Evolutionary conservation across 2,797 vertebrate species (phyloP), one percentile per base, ranked within the genome.

Genomic region (Lagodon rhomboides): DNA sequence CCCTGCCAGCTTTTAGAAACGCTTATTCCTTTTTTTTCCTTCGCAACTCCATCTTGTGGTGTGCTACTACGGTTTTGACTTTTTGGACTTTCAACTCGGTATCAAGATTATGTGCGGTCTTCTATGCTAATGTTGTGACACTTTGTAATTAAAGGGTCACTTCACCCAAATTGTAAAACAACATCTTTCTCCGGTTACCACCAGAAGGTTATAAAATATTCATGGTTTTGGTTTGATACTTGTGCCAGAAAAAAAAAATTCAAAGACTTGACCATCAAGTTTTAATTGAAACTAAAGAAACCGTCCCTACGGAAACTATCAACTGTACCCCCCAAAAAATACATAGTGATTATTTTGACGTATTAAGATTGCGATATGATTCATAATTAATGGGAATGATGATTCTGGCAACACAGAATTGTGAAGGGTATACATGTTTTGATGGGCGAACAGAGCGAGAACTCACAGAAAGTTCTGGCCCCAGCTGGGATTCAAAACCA

Each of bases 71-170:
- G 1, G 5, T 62, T 51, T 23, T 7, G 15, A 61, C 27, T 44
- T 41, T 51, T 54, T 62, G 15, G 15, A 47, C 12, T 53, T 71
- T 65, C 4, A 18, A 68, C 27, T 62, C 41, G n/a, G 25, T 63
- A 43, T 62, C 46, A 61, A 13, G 20, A 34, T 30, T 41, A 50
- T 41, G 43, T 53, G 41, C 17, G 13, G 27, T 43, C n/a, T 10
- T 38, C 22, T 13, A 56, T n/a, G 22, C 4, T n/a, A 51, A 63
- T 30, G 4, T 47, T 41, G 15, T 23, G 16, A 12, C 3, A 8
- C 18, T 27, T 43, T 41, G 4, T 68, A 68, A 68, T 50, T 23
- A 49, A 71, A 60, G 12, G 18, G 5, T 3, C 23, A 54, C n/a
- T 43, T 49, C 5, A 56, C 5, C 12, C 4, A 67, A 41, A 68